Evolutionary conservation across 2,888 invertebrate species (phyloP).

Genomic region (Trichopria drosophilae): DNA sequence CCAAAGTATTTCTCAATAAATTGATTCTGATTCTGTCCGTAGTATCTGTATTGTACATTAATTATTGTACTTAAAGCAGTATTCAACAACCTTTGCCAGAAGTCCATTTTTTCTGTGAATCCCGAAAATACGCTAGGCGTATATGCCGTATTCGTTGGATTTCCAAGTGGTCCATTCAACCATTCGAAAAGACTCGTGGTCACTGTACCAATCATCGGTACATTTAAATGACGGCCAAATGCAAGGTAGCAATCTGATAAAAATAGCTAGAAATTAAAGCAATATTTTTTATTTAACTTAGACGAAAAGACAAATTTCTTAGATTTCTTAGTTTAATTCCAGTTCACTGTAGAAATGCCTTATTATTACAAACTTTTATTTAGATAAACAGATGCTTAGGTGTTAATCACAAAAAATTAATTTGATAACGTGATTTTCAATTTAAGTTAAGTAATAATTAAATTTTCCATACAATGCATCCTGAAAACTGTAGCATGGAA

Average conservation of each 20-base stretch:
- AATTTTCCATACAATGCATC: too few relatives aligned
- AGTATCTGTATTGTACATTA: conserved; percentile 28
- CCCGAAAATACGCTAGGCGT: conserved; percentile 36
- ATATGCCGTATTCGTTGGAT: conserved; percentile 39
- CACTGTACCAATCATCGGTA: conserved; percentile 41
- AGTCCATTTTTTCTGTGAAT: conserved; percentile 37
- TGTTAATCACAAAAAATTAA: too few relatives aligned
- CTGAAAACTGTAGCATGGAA: too few relatives aligned
- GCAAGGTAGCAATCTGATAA: conserved; percentile 44
- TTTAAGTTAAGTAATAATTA: too few relatives aligned
- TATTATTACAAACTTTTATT: too few relatives aligned
- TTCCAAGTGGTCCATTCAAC: conserved; percentile 39
- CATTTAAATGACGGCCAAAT: conserved; percentile 44
- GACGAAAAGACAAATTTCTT: too few relatives aligned
- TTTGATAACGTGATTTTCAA: too few relatives aligned
- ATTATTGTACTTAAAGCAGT: conserved; percentile 17
- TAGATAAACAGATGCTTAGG: too few relatives aligned
- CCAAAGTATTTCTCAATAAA: conserved; percentile 41
- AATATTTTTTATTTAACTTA: too few relatives aligned
- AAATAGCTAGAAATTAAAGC: conserved; percentile 41
- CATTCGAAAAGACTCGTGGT: conserved; percentile 42
- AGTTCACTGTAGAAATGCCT: too few relatives aligned
- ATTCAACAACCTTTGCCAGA: conserved; percentile 45
- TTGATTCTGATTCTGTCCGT: conserved; percentile 28
- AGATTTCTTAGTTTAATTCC: too few relatives aligned